phyloP scores from a whole-genome alignment of 2,888 invertebrate genomes.

The Hipparchia semele region DNA sequence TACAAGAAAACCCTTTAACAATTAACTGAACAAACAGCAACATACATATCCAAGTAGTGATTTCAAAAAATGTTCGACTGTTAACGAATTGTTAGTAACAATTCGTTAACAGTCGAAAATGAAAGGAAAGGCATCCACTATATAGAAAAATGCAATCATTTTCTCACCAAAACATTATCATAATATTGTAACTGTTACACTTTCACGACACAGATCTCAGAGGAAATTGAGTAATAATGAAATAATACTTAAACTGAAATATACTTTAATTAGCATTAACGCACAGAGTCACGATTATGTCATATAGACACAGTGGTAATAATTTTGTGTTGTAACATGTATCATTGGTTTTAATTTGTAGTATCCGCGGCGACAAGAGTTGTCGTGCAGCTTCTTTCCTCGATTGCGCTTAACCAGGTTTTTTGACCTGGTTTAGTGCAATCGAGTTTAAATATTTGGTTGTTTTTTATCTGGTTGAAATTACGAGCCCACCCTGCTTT shows the following conservation, averaged over 20 bases:
- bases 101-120: neutral
- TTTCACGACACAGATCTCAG: constrained; percentile 12
- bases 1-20: too few species aligned
- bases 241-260: constrained; percentile 14
- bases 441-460: too few species aligned
- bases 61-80: too few species aligned
- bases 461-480: too few species aligned
- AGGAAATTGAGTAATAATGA: constrained; percentile 13
- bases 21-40: too few species aligned
- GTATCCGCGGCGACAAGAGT: neutral
- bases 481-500: too few species aligned
- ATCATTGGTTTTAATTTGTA: constrained; percentile 8
- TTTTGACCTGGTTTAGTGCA: neutral
- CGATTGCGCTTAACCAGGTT: neutral
- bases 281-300: constrained; percentile 10
- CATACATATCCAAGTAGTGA: too few species aligned
- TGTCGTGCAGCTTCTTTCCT: neutral
- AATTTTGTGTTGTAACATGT: constrained; percentile 1
- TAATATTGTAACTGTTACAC: constrained; percentile 4
- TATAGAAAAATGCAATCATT: neutral
- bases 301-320: constrained; percentile 6
- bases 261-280: constrained; percentile 13
- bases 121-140: too few species aligned
- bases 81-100: too few species aligned
- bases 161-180: neutral